Evolutionary conservation across 1,140 invertebrate species (phyloP), one percentile per base, ranked within the genome.

Genomic region (Scylla paramamosain): DNA sequence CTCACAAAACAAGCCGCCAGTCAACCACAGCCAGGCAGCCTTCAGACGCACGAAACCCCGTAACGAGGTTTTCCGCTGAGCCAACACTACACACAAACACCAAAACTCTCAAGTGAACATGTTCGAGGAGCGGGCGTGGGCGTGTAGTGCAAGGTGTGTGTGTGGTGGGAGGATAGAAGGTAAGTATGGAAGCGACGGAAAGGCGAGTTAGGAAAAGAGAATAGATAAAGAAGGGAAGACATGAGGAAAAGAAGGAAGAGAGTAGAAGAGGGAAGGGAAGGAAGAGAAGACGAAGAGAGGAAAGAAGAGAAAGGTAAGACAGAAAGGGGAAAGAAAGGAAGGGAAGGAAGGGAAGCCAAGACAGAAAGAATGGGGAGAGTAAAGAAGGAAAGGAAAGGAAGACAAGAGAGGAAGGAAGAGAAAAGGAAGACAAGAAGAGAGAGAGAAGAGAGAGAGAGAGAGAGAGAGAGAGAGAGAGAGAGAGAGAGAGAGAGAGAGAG

Each of bases 11-110:
- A 25, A 1, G n/a, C 67, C 20, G 52, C 12, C 67, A 77, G 67
- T n/a, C 67, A 77, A 0, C 39, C 52, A 59, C 67, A 77, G 67
- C n/a, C 67, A 77, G 67, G 14, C 52, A 59, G 52, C 67, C 67
- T n/a, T 77, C 16, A 59, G 52, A n/a, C 67, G n/a, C 67, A 77
- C 67, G 67, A 6, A 0, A 25, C 0, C 0, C 67, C 20, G 67
- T 77, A 77, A 77, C 67, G 67, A 77, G 10, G 67, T 77, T 88
- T 88, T 10, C 86, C 31, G 31, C 86, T 88, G 16, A n/a, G n/a
- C 45, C 45, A 45, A 46, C 86, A 88, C 7, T 16, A 32, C 86
- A 46, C 4, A 88, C 45, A 88, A 32, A 32, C 86, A 88, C n/a
- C 12, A 32, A 46, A 8, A 32, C 45, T 16, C 67, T 77, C 20